Base-by-base conservation (phyloP, 2,888 invertebrate species). In the Apamea crenata region DNA sequence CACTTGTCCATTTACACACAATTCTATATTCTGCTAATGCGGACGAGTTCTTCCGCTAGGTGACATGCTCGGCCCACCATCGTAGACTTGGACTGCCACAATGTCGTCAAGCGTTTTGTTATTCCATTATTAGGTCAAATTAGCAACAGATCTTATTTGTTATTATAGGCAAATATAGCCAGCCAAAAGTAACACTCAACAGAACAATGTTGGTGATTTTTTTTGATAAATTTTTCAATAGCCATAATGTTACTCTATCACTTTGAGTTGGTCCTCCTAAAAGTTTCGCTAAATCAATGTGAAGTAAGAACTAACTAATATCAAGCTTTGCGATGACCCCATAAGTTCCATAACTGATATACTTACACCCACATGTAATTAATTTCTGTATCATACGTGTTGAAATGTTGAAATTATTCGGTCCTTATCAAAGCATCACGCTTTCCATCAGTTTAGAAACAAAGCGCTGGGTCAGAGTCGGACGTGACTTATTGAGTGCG, bases 401-500 rank as follows among this genome's bases (percentile, higher is more conserved):
- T n/a, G n/a, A n/a, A 75, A 72, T 86, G 59, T 73, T 40, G 78
- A 25, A 79, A 84, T 66, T 29, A 71, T n/a, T 67, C 36, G 2
- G 2, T 3, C 14, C 32, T 77, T 86, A 82, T 82, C 77, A 78
- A 78, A 78, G 44, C 67, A 70, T 86, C 77, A 12, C 29, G 47
- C 80, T 88, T 86, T 88, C 87, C 66, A 80, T 81, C 74, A 65
- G 36, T 68, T 76, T 25, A 50, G 69, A 70, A 88, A 87, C 87
- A 87, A 88, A 71, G 36, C 25, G 44, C 61, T 61, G 50, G 88
- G 88, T 83, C 88, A 86, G 74, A 69, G 87, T 87, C 87, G 86
- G 29, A 83, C 72, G 70, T 65, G 36, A 75, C 50, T 47, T n/a
- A 88, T 80, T 44, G 77, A 65, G 80, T 32, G 70, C 69, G 18